These are phyloP conservation scores for Drosophila trapezifrons DNA, from an alignment of 1,140 invertebrate genomes.

Conservation along the genomic window DNA sequence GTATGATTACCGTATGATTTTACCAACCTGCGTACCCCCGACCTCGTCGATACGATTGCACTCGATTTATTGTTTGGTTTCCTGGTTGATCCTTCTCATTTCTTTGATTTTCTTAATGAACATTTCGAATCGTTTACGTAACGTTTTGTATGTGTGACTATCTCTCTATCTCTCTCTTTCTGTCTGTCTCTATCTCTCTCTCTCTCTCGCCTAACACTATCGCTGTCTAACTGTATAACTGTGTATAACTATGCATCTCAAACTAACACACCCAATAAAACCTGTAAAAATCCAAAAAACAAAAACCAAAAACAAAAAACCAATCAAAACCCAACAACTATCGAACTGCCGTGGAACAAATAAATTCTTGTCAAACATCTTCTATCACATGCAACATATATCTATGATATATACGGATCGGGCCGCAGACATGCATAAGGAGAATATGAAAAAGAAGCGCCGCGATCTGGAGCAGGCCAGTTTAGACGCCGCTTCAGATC, in stretches of 20 bases:
- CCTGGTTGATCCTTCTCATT: not conserved
- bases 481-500: constrained; percentile 92
- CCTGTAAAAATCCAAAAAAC: constrained; percentile 57
- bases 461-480: constrained; percentile 93
- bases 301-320: constrained; percentile 17
- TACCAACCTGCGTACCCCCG: constrained; percentile 11
- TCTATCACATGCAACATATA: constrained; percentile 74
- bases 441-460: constrained; percentile 95
- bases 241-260: constrained; percentile 69
- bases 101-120: constrained; percentile 13
- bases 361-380: constrained; percentile 84
- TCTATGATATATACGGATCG: constrained; percentile 83
- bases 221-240: constrained; percentile 77
- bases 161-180: constrained; percentile 74
- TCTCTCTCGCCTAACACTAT: constrained; percentile 61
- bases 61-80: constrained; percentile 20
- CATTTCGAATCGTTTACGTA: constrained; percentile 58
- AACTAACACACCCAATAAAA: constrained; percentile 46
- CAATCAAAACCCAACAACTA: constrained; percentile 15
- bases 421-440: constrained; percentile 89
- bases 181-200: constrained; percentile 67
- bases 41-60: constrained; percentile 38
- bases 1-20: constrained; percentile 28
- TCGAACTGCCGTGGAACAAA: constrained; percentile 75
- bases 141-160: constrained; percentile 77